Evolutionary conservation across 2,888 invertebrate genomes (phyloP).

Genomic region (Melolontha melolontha): DNA sequence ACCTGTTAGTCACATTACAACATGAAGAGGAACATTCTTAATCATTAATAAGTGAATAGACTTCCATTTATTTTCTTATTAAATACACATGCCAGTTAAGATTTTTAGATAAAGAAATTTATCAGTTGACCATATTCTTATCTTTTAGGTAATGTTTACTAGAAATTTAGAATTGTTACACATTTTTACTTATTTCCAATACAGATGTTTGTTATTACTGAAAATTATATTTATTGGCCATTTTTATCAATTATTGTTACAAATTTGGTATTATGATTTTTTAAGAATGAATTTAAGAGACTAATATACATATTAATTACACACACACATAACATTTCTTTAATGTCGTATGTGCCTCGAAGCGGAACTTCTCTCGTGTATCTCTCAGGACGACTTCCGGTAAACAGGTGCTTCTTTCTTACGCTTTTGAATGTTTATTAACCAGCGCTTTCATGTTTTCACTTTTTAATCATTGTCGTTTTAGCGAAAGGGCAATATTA

Average conservation of each 20-base stretch:
- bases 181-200: too few relatives aligned
- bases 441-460: constrained; percentile 25
- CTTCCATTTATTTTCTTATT: constrained; percentile 32
- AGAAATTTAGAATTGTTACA: constrained; percentile 21
- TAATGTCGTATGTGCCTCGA: constrained; percentile 31
- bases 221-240: too few relatives aligned
- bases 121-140: constrained; percentile 35
- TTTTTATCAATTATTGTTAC: too few relatives aligned
- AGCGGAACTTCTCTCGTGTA: constrained; percentile 40
- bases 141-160: constrained; percentile 26
- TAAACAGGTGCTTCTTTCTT: constrained; percentile 47
- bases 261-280: too few relatives aligned
- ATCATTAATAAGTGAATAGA: constrained; percentile 15
- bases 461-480: constrained; percentile 20
- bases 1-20: constrained; percentile 37
- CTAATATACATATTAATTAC: too few relatives aligned
- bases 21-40: constrained; percentile 31
- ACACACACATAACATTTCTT: neutral
- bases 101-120: constrained; percentile 35
- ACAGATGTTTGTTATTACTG: too few relatives aligned
- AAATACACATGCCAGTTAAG: constrained; percentile 33
- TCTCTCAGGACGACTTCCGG: constrained; percentile 46
- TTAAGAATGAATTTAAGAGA: too few relatives aligned
- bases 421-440: constrained; percentile 32
- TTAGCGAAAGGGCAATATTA: constrained; percentile 22